Evolutionary conservation across 2,797 vertebrate species (phyloP), one percentile per base, ranked within the genome.

Genomic region (Notolabrus celidotus): DNA sequence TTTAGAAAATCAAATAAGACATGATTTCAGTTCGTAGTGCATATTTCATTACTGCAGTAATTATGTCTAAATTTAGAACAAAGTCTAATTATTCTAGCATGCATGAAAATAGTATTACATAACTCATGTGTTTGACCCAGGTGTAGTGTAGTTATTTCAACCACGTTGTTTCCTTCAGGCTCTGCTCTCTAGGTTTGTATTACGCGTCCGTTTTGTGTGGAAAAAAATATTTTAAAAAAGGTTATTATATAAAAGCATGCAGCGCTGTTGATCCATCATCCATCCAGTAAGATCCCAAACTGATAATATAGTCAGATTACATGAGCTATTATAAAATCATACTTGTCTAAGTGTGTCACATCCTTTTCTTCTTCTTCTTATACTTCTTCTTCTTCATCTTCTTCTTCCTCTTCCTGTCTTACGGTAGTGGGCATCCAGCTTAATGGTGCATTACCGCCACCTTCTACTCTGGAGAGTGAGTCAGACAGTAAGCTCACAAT

Each of bases 21-120:
- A 62, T 33, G 23, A 43, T 43, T 43, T 43, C 51, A 60, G 36
- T 27, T n/a, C 39, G 68, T 15, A 19, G 36, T 29, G 47, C 34
- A 47, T 63, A 63, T 66, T 62, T 78, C 34, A 67, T 83, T 71
- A 76, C 54, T 66, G 50, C 20, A 29, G 51, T 71, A 69, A 72
- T 84, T 76, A 70, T 15, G 10, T 71, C 83, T 89, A 89, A 88
- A 88, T 84, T 82, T 92, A 86, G 77, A 74, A 19, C 38, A 72
- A 51, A 71, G 59, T 83, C 62, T 76, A 74, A 86, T 86, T 71
- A 84, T 77, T 72, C 68, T 65, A 55, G 72, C 43, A 80, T 79
- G 79, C 38, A 3, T 77, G 47, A 83, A 50, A 68, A 70, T 61
- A 76, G 59, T 46, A 41, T 87, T 87, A 78, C 31, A 42, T 81